Conservation (phyloP, 2,888 invertebrate species). For the Lapara coniferarum region DNA sequence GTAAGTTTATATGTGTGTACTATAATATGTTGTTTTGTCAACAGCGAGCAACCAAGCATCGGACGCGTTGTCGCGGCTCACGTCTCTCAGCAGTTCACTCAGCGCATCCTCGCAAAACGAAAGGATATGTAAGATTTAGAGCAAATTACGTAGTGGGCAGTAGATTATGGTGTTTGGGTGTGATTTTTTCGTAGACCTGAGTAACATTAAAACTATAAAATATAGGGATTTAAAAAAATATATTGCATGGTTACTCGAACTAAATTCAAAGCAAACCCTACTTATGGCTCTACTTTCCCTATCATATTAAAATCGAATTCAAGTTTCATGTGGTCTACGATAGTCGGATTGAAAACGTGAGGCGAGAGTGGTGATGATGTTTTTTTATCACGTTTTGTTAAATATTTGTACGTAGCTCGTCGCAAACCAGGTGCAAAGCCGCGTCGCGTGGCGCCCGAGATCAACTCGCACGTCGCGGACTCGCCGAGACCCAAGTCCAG, state of each 20-base stretch:
- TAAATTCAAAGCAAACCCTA: no score
- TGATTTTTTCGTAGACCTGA: no score
- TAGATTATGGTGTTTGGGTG: no score
- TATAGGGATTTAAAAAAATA: not conserved
- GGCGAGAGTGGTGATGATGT: not conserved
- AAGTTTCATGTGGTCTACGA: not conserved
- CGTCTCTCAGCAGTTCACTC: slow-evolving; percentile 83
- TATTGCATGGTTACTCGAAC: no score
- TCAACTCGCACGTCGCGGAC: slow-evolving; percentile 64
- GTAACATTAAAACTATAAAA: no score
- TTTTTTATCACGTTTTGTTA: slow-evolving; percentile 12
- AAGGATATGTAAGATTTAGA: slow-evolving; percentile 71
- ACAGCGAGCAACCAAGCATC: slow-evolving; percentile 73
- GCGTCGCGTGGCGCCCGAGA: slow-evolving; percentile 73
- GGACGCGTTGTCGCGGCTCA: slow-evolving; percentile 80
- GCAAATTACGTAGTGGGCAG: no score
- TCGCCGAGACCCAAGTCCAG: slow-evolving; percentile 78
- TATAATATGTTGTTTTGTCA: slow-evolving; percentile 33
- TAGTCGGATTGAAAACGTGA: not conserved
- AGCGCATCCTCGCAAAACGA: slow-evolving; percentile 70
- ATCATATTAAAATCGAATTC: not conserved
- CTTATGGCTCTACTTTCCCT: no score
- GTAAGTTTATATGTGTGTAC: not conserved
- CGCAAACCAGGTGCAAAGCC: slow-evolving; percentile 90
- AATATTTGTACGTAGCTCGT: slow-evolving; percentile 78